These are phyloP conservation scores for Liposcelis brunnea DNA, from an alignment of 2,888 invertebrate genomes.

Conservation along the genomic window DNA sequence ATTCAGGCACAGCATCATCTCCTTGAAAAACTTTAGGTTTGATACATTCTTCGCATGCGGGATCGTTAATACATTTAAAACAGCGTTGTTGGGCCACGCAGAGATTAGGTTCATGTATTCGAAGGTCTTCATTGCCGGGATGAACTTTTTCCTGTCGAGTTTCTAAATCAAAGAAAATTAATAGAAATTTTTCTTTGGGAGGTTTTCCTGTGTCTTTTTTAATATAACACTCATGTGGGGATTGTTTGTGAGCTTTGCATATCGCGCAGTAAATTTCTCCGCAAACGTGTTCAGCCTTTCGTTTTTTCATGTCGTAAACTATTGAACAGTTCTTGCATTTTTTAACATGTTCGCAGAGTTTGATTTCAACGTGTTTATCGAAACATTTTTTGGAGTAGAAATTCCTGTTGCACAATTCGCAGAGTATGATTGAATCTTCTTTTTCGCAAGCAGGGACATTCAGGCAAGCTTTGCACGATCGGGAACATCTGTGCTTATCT, in stretches of 20 bases:
- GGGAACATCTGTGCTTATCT: constrained; percentile 8
- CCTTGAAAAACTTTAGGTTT: neutral
- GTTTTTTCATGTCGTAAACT: neutral
- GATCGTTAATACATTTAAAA: neutral
- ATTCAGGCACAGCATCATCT: neutral
- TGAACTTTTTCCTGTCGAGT: constrained; percentile 11
- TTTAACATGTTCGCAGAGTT: neutral
- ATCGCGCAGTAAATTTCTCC: constrained; percentile 11
- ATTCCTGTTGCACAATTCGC: neutral
- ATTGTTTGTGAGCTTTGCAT: constrained; percentile 10
- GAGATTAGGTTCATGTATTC: constrained; percentile 15
- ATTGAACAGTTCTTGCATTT: neutral
- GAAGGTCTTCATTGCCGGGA: neutral
- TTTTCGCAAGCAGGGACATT: neutral
- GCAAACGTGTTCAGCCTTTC: neutral
- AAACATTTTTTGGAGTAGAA: neutral
- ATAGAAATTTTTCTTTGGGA: constrained; percentile 11
- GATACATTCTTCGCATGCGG: too few species aligned
- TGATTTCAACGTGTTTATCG: neutral
- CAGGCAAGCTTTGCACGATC: neutral
- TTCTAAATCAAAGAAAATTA: constrained; percentile 17
- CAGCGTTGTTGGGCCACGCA: constrained; percentile 12
- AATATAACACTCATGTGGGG: constrained; percentile 14
- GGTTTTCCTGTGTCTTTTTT: constrained; percentile 9
- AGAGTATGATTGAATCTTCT: neutral